Percentiles rank a stretch among this genome's conserved stretches.
These are phyloP conservation scores for Phyllotreta striolata DNA, from an alignment of 2,888 invertebrate species.

Conservation along the genomic window DNA sequence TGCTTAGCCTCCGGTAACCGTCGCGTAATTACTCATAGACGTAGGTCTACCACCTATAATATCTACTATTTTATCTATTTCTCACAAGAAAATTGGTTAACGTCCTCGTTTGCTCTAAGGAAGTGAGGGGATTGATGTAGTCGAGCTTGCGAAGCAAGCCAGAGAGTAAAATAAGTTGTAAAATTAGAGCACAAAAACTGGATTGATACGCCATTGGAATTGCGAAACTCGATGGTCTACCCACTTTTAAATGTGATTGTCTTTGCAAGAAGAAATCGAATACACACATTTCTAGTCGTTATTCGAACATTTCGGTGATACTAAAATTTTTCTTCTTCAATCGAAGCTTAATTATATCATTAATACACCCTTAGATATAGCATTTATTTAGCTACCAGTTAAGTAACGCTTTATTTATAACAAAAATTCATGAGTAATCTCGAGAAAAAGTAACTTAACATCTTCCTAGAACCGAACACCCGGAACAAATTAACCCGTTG, in stretches of 20 bases:
- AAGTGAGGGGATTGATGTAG: too few relatives aligned
- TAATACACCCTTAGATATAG: too few relatives aligned
- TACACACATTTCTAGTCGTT: slow-evolving; percentile 5
- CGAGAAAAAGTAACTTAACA: not conserved
- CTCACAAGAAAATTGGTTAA: too few relatives aligned
- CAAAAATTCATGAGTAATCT: too few relatives aligned
- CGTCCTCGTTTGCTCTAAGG: too few relatives aligned
- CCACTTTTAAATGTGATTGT: slow-evolving; percentile 16
- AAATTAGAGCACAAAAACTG: slow-evolving; percentile 24
- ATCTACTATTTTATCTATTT: too few relatives aligned
- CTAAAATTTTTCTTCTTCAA: too few relatives aligned
- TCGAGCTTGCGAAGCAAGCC: too few relatives aligned
- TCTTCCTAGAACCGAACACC: slow-evolving; percentile 4
- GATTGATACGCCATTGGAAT: slow-evolving; percentile 18
- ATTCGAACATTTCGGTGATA: not conserved
- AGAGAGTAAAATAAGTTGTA: slow-evolving; percentile 24
- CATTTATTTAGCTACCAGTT: too few relatives aligned
- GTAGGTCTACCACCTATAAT: slow-evolving; percentile 31
- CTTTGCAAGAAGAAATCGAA: slow-evolving; percentile 21
- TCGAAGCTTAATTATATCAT: too few relatives aligned
- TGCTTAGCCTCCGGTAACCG: slow-evolving; percentile 48
- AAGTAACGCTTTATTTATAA: too few relatives aligned
- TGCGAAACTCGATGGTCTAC: slow-evolving; percentile 12
- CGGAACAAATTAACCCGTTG: not conserved
- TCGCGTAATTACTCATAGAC: slow-evolving; percentile 45